phyloP scores from a whole-genome alignment of 2,797 vertebrate species.

The Oceanodroma leucorhoa region DNA sequence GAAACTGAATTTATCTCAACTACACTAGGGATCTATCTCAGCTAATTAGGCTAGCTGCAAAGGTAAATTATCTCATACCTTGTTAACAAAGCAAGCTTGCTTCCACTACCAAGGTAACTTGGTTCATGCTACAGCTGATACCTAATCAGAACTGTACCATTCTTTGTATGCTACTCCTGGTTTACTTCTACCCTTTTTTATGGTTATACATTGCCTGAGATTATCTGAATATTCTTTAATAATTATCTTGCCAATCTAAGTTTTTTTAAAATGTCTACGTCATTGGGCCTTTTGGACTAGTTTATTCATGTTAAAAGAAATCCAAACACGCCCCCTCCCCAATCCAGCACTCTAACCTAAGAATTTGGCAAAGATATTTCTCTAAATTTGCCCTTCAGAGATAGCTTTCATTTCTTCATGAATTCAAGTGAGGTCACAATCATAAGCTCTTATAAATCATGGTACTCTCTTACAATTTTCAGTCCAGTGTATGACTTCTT shows the following conservation, averaged over 20 bases:
- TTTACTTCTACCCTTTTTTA: not conserved
- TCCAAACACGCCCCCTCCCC: not conserved
- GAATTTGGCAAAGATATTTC: not conserved
- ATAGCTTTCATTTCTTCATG: not conserved
- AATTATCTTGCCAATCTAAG: not conserved
- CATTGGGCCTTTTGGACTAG: not conserved
- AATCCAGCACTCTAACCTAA: not conserved
- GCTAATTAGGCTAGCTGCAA: not conserved
- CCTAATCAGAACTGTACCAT: not conserved
- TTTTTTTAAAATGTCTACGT: fast-evolving
- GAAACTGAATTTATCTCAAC: not conserved
- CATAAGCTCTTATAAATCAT: not conserved
- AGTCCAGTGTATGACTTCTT: not conserved
- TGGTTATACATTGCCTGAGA: not conserved
- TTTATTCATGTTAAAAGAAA: not conserved
- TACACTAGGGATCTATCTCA: not conserved
- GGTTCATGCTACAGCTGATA: not conserved
- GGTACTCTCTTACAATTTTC: not conserved
- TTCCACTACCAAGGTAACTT: not conserved
- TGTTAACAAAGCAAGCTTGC: not conserved
- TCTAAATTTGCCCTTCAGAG: not conserved
- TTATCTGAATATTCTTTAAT: not conserved
- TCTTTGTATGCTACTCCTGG: not conserved
- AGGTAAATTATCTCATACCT: not conserved
- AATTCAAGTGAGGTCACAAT: not conserved